Conservation (phyloP, 2,888 invertebrate species). For the Cerastis rubricosa region DNA sequence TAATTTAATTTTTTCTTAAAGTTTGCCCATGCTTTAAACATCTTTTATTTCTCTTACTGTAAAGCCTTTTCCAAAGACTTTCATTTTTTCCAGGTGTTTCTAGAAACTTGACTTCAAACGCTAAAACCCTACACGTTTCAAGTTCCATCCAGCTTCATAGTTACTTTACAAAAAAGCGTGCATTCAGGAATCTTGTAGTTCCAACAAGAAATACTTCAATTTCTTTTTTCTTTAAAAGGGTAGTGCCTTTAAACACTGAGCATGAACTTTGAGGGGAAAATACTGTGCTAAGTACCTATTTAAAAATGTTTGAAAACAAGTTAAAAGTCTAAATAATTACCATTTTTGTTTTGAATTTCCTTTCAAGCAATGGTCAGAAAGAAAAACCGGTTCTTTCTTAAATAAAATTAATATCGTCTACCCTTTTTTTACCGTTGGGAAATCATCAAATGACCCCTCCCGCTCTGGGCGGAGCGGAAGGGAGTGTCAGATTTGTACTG, state of each 20-base stretch:
- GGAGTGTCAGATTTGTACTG: too few relatives aligned
- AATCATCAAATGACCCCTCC: too few relatives aligned
- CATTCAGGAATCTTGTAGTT: conserved; percentile 24
- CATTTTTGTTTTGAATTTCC: neutral
- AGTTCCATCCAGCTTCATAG: conserved; percentile 21
- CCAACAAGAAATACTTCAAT: conserved; percentile 25
- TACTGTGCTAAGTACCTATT: neutral
- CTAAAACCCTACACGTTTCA: conserved; percentile 26
- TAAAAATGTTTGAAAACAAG: neutral
- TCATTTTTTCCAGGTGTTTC: conserved; percentile 17
- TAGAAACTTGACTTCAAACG: conserved; percentile 26
- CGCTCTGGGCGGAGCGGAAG: too few relatives aligned
- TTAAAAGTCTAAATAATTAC: neutral
- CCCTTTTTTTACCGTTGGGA: too few relatives aligned
- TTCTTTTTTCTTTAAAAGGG: conserved; percentile 20
- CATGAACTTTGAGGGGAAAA: conserved; percentile 17
- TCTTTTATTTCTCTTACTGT: neutral
- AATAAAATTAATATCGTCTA: neutral
- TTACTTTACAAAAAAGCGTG: conserved; percentile 21
- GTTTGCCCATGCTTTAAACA: neutral
- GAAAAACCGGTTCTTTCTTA: neutral
- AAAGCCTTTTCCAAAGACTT: neutral
- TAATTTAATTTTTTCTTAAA: too few relatives aligned
- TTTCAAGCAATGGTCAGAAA: neutral
- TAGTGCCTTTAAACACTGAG: neutral